These are phyloP conservation scores for Gavia stellata DNA, from an alignment of 2,113 vertebrate species.

Conservation along the genomic window DNA sequence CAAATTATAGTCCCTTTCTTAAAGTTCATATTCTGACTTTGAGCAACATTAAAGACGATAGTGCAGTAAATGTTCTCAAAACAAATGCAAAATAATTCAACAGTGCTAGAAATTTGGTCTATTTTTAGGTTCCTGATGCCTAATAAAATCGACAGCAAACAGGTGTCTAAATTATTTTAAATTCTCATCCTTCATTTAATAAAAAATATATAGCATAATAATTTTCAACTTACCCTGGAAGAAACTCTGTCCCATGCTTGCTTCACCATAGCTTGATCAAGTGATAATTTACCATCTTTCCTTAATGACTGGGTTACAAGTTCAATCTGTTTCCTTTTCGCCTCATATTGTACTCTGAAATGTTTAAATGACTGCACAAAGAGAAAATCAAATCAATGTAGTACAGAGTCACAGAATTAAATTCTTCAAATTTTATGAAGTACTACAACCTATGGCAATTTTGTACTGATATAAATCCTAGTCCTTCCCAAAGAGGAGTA, in stretches of 20 bases:
- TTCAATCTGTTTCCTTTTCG: conserved; percentile 90
- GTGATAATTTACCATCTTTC: conserved; percentile 89
- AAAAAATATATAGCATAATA: not conserved
- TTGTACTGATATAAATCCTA: not conserved
- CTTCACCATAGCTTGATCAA: conserved; percentile 93
- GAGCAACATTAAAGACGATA: not conserved
- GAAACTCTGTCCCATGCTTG: conserved; percentile 92
- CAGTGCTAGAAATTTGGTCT: not conserved
- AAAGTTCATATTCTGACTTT: not conserved
- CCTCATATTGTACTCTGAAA: conserved; percentile 90
- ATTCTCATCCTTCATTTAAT: not conserved
- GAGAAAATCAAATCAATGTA: conserved; percentile 10
- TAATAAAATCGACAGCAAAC: not conserved
- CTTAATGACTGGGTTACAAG: conserved; percentile 81
- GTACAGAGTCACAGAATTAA: not conserved
- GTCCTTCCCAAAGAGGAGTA: not conserved
- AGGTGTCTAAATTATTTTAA: not conserved
- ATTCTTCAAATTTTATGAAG: not conserved
- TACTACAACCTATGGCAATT: not conserved
- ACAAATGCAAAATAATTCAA: not conserved
- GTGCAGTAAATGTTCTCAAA: not conserved
- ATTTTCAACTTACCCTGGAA: conserved; percentile 78
- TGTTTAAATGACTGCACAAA: conserved; percentile 85
- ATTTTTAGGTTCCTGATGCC: not conserved
- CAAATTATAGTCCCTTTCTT: not conserved